Percentiles rank a stretch among this genome's conserved stretches.
phyloP scores from a whole-genome alignment of 2,797 vertebrate genomes.

The Falco naumanni region DNA sequence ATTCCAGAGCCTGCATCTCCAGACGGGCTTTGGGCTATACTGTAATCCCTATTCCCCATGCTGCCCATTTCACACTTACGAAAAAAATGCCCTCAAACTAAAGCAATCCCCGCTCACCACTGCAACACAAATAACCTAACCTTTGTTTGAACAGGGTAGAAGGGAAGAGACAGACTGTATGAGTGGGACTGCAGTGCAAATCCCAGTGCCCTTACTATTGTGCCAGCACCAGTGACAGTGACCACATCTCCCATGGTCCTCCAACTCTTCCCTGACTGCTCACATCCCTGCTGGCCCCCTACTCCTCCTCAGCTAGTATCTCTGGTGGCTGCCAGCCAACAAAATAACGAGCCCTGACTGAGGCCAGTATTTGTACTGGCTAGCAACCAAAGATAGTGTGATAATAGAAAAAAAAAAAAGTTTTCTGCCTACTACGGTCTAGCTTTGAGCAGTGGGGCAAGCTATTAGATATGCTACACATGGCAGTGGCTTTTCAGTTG shows the following conservation, averaged over 20 bases:
- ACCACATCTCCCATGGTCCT: neutral
- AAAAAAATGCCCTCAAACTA: neutral
- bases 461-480: neutral
- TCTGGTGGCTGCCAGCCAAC: neutral
- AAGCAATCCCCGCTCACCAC: neutral
- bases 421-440: neutral
- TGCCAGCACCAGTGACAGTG: neutral
- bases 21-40: neutral
- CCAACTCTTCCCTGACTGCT: neutral
- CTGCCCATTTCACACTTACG: accelerated
- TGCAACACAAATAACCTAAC: neutral
- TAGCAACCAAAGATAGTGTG: neutral
- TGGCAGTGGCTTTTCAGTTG: neutral
- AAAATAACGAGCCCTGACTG: neutral
- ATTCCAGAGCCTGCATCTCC: neutral
- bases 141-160: neutral
- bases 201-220: neutral
- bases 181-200: accelerated
- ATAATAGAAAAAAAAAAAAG: neutral
- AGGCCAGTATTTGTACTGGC: neutral
- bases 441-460: neutral
- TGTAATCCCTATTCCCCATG: neutral
- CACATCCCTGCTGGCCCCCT: neutral
- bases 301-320: neutral
- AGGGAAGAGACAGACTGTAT: neutral